Conservation (phyloP, 1,140 invertebrate species). For the Watersipora subatra region DNA sequence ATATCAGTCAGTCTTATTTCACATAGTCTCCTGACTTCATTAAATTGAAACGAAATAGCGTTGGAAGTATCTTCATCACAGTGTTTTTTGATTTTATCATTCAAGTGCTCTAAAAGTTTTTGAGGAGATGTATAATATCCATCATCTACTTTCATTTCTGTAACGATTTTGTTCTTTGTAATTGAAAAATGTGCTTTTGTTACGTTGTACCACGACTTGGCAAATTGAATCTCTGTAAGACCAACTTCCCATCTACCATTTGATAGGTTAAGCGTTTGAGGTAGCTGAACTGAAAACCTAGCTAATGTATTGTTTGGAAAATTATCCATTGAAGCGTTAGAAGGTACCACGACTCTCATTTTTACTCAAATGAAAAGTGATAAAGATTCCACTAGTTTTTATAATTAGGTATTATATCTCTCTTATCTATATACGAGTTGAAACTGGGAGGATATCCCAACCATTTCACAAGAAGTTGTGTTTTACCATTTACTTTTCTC, state of each 20-base stretch:
- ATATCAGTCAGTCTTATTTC: no score
- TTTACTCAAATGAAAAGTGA: background rate
- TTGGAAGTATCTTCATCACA: background rate
- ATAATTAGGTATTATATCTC: background rate
- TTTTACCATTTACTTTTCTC: background rate
- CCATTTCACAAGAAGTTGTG: background rate
- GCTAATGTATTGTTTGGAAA: background rate
- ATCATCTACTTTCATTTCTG: background rate
- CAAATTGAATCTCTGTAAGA: background rate
- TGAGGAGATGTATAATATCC: background rate
- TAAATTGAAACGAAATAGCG: background rate
- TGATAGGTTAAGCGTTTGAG: background rate
- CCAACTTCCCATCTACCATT: background rate
- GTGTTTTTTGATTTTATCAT: background rate
- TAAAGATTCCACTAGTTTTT: background rate
- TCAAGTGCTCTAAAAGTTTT: background rate
- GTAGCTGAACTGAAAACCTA: background rate
- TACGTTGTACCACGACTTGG: background rate
- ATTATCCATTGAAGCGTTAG: background rate
- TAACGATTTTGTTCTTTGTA: background rate
- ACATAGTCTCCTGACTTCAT: no score
- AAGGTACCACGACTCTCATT: background rate
- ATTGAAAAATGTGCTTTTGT: background rate
- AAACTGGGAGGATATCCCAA: background rate
- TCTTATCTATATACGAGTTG: background rate